Base-by-base conservation (phyloP, 2,113 vertebrate genomes). In the Lucifuga dentata region DNA sequence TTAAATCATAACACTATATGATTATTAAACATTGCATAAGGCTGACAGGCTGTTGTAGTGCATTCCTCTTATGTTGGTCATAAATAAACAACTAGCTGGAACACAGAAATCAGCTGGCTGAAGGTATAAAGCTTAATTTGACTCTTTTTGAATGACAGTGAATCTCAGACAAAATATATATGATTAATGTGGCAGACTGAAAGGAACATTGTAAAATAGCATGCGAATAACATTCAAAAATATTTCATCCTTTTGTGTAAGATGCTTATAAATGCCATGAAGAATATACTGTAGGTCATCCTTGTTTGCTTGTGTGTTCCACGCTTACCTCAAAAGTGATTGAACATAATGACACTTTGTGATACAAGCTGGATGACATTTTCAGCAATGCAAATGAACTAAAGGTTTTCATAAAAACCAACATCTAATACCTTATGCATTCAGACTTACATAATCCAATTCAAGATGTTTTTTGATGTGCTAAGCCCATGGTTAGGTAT, bases 41-140 rank as follows among this genome's bases (percentile, higher is more conserved):
- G 64, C 62, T 82, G 69, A 76, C 60, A 57, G 19, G 60, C 50
- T 52, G 83, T 79, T 79, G 20, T 59, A 59, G 58, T 60, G 41
- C 43, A 65, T 52, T 65, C 33, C 8, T 64, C 41, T 75, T 55
- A 48, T 75, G 81, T 70, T 44, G 39, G 52, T 48, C 39, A 71
- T 79, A 70, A 84, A 86, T 76, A 81, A 80, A 68, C 44, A 79
- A 73, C 39, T 44, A 55, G 60, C 38, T 71, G 53, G 39, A 83
- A 55, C 48, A 73, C n/a, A 72, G 50, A 58, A 66, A 64, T 56
- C 19, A 23, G 65, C 41, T 67, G 70, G 68, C 68, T 33, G 48
- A 51, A 21, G 52, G 39, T 58, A 41, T 76, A 76, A 55, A 41
- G 13, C 56, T 41, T 59, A 79, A 57, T 66, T 59, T 72, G 74